Percentiles rank a stretch among this genome's conserved stretches.
These are phyloP conservation scores for Sylvietta virens DNA, from an alignment of 2,113 vertebrate species.

Conservation along the genomic window DNA sequence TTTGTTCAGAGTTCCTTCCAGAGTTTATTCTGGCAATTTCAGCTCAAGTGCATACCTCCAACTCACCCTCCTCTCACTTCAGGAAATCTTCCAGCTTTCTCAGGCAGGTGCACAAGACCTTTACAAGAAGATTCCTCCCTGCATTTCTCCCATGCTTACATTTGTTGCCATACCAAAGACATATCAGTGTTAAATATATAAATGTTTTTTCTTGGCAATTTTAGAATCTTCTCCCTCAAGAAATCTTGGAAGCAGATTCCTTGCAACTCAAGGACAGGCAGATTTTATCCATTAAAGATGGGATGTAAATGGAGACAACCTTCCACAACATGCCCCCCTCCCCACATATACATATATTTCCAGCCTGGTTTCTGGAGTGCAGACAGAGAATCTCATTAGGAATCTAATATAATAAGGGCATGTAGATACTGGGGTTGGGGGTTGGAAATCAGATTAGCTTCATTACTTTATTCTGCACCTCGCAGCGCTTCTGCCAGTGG, in stretches of 20 bases:
- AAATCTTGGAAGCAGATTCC: slow-evolving; percentile 63
- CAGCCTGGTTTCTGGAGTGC: slow-evolving; percentile 80
- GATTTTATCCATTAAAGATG: slow-evolving; percentile 94
- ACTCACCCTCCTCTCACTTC: neutral
- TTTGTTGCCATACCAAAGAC: neutral
- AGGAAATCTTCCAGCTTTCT: neutral
- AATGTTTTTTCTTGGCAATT: neutral
- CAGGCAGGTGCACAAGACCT: neutral
- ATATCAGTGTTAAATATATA: neutral
- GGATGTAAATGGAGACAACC: slow-evolving; percentile 90
- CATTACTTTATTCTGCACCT: slow-evolving; percentile 98
- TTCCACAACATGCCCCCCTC: slow-evolving; percentile 65
- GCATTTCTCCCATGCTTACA: neutral
- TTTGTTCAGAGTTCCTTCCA: neutral
- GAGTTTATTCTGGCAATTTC: neutral
- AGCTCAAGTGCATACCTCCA: neutral
- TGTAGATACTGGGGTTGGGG: slow-evolving; percentile 90
- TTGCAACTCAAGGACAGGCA: slow-evolving; percentile 84
- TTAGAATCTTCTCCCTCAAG: neutral
- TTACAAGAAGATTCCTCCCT: neutral
- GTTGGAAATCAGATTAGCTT: slow-evolving; percentile 94
- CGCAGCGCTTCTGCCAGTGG: slow-evolving; percentile 89
- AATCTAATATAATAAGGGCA: slow-evolving; percentile 98
- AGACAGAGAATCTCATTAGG: slow-evolving; percentile 92
- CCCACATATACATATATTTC: slow-evolving; percentile 56